These are phyloP conservation scores for Dicrurus megarhynchus DNA, from an alignment of 2,113 vertebrate genomes.

Conservation along the genomic window DNA sequence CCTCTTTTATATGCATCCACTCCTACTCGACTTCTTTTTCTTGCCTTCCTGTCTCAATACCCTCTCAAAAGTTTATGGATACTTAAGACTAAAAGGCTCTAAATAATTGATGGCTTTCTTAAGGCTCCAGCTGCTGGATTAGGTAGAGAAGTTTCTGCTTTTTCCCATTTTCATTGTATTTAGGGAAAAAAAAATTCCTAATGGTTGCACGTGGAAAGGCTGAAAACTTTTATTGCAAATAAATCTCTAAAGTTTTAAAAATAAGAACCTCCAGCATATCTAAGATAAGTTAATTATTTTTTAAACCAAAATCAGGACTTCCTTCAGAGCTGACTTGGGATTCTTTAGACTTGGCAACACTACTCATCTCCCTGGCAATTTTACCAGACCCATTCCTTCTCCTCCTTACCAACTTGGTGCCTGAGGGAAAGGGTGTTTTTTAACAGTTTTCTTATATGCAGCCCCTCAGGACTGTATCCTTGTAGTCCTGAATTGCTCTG, in stretches of 20 bases:
- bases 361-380: neutral
- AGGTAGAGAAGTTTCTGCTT: neutral
- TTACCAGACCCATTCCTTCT: neutral
- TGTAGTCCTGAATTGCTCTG: neutral
- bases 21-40: neutral
- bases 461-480: neutral
- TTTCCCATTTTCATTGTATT: neutral
- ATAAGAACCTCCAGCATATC: neutral
- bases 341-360: neutral
- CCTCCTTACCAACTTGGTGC: neutral
- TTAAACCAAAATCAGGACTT: neutral
- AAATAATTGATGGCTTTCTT: neutral
- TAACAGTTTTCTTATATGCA: neutral
- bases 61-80: neutral
- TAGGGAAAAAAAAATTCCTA: neutral
- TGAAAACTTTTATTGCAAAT: neutral
- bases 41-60: neutral
- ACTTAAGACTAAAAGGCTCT: neutral
- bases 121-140: neutral
- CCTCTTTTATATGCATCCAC: neutral
- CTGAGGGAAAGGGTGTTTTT: neutral
- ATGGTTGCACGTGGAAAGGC: neutral
- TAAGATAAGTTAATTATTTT: neutral
- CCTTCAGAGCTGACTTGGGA: neutral
- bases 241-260: neutral